Evolutionary conservation across 2,888 invertebrate genomes (phyloP).

Genomic region (Eucriotettix oculatus): DNA sequence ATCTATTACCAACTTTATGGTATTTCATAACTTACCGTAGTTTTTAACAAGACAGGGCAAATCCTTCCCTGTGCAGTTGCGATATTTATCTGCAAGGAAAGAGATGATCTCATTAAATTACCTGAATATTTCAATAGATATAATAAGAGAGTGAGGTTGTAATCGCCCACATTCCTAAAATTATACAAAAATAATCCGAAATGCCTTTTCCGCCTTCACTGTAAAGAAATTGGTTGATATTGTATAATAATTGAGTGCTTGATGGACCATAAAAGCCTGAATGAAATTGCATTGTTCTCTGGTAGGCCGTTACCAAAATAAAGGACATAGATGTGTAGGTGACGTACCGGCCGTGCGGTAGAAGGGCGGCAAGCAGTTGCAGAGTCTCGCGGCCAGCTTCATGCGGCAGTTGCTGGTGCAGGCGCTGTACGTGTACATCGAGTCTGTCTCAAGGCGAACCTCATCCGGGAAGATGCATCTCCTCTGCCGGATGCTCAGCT

Average conservation of each 20-base stretch:
- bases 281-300: no score
- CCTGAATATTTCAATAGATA: no score
- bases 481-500: conserved; percentile 47
- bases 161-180: no score
- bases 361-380: conserved; percentile 56
- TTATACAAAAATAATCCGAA: no score
- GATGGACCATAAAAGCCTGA: no score
- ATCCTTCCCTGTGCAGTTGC: background rate
- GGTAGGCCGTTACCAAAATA: no score
- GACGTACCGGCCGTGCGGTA: conserved; percentile 40
- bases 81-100: no score
- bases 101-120: no score
- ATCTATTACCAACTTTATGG: background rate
- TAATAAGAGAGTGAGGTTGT: no score
- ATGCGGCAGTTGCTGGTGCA: conserved; percentile 61
- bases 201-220: no score
- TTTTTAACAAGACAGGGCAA: conserved; percentile 3
- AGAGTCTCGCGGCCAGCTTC: conserved; percentile 40
- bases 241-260: no score
- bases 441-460: conserved; percentile 38
- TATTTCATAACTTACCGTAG: background rate
- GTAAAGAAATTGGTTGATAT: no score
- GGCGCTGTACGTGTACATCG: conserved; percentile 50
- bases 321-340: background rate
- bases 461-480: conserved; percentile 58